Evolutionary conservation across 2,797 vertebrate species (phyloP), one percentile per base, ranked within the genome.

Genomic region (Oryzias sinensis): DNA sequence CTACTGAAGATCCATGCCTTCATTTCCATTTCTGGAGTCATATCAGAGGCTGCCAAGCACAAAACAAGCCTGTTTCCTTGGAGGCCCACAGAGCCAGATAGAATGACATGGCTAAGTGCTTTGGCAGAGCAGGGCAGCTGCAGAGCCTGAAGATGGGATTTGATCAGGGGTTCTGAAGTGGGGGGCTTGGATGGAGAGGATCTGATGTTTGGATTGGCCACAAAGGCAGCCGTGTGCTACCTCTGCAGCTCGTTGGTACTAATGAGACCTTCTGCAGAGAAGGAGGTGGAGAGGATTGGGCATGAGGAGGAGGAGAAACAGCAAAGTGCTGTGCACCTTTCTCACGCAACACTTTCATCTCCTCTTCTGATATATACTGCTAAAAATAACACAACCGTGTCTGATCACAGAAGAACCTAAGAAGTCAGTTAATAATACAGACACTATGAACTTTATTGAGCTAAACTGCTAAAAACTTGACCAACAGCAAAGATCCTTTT

Each of bases 1-100:
- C 87, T 93, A 94, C 96, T 96, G 93, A 95, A 94, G 92, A 94
- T 93, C 88, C 89, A 92, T 90, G 81, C 89, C 90, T 89, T 89
- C 71, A 93, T 94, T 93, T 94, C 90, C 91, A 93, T 91, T 86
- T 90, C 90, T 93, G 92, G 92, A 92, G 93, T 93, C 91, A 90
- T 90, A 90, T 93, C 92, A 69, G 90, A 92, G 78, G 89, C 87
- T 75, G 79, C 74, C 61, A 62, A 80, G 83, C 91, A 96, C 93
- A 95, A 95, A 91, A 88, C 79, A 62, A 74, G 87, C 83, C 82
- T 92, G 90, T 90, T 90, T 91, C 83, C 86, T 86, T 83, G n/a
- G 67, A 75, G 80, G 85, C 82, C 84, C 88, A 79, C 86, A 92
- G 88, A 83, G 90, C 89, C 87, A 87, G 91, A 94, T 95, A 87